Evolutionary conservation across 1,140 invertebrate species (phyloP).

Genomic region (Aporrectodea caliginosa): DNA sequence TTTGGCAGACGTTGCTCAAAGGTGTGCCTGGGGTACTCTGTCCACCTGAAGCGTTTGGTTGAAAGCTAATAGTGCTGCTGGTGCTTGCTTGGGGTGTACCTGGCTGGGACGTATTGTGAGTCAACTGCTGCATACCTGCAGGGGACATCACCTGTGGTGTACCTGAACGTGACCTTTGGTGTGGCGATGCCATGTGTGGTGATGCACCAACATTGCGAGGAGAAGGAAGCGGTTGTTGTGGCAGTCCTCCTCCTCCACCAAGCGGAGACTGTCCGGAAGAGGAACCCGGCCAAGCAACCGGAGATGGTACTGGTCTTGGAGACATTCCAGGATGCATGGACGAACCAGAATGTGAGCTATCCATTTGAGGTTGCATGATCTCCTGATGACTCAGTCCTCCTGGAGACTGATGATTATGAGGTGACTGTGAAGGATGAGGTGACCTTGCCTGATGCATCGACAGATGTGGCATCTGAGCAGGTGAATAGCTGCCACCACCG

Average conservation of each 20-base stretch:
- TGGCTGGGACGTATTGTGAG: background rate
- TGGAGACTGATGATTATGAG: background rate
- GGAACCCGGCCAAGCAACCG: background rate
- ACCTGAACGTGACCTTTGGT: background rate
- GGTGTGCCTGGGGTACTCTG: background rate
- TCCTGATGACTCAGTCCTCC: background rate
- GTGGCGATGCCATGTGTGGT: background rate
- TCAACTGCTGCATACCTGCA: background rate
- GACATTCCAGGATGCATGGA: background rate
- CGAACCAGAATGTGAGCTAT: background rate
- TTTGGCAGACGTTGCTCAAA: background rate
- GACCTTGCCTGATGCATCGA: background rate
- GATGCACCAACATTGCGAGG: background rate
- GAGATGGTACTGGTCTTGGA: background rate
- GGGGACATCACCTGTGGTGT: conserved; percentile 28
- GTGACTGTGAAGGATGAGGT: conserved; percentile 6
- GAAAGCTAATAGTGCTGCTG: no score
- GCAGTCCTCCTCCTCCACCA: background rate
- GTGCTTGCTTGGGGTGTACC: background rate
- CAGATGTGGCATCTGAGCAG: background rate
- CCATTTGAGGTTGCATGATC: background rate
- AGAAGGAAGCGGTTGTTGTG: background rate
- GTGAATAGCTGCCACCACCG: background rate
- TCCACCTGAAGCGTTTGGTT: no score
- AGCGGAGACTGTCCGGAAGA: conserved; percentile 2